Percentiles rank a stretch among this genome's conserved stretches.
Evolutionary conservation across 2,888 invertebrate genomes (phyloP).

Genomic region (Parnassius orleans): DNA sequence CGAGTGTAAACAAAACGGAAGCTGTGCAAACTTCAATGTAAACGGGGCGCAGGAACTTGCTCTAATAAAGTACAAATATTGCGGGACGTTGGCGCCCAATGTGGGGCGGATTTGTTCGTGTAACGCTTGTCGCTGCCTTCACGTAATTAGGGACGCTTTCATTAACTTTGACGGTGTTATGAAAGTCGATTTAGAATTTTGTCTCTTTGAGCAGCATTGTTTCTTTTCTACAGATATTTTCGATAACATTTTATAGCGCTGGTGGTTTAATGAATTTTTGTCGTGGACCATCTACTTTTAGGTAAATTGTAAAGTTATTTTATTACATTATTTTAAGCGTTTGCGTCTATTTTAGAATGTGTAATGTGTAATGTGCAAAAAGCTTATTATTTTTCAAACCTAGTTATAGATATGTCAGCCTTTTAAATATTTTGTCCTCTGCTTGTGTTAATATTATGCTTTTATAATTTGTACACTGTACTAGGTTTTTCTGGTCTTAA

Average conservation of each 20-base stretch:
- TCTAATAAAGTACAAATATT: constrained; percentile 74
- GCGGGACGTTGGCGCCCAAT: constrained; percentile 49
- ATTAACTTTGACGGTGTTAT: constrained; percentile 63
- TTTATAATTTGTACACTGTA: too few species aligned
- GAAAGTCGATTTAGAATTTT: constrained; percentile 65
- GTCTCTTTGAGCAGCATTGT: too few species aligned
- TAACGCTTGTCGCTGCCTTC: constrained; percentile 40
- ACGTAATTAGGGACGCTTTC: constrained; percentile 65
- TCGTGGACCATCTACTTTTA: neutral
- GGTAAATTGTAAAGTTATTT: too few species aligned
- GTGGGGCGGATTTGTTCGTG: constrained; percentile 38
- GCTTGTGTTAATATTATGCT: too few species aligned
- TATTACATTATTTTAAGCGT: too few species aligned
- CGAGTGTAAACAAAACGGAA: constrained; percentile 52
- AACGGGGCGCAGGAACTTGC: constrained; percentile 60
- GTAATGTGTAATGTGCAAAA: too few species aligned
- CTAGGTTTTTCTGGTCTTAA: too few species aligned
- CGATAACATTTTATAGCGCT: neutral
- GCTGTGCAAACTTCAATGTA: constrained; percentile 55
- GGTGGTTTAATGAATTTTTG: constrained; percentile 4
- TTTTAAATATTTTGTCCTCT: too few species aligned
- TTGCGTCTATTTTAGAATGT: too few species aligned
- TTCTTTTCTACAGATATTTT: constrained; percentile 1
- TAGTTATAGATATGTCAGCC: too few species aligned
- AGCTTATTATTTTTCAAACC: too few species aligned